Conservation (phyloP, 2,797 vertebrate genomes). For the Dendrocincla fuliginosa region DNA sequence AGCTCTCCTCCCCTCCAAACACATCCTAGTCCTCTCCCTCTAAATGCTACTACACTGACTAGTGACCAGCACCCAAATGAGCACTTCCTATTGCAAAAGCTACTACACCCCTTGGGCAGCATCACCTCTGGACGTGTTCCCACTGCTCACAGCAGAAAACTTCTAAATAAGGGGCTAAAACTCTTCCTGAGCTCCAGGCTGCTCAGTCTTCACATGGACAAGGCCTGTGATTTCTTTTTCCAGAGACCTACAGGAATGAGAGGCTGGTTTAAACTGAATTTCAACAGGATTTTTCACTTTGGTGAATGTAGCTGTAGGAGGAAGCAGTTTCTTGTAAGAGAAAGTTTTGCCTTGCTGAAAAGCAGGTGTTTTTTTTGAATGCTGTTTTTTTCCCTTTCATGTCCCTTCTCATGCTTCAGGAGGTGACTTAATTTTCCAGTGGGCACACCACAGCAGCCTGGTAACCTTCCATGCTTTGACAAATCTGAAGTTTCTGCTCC, state of each 20-base stretch:
- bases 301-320: background rate
- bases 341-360: background rate
- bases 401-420: background rate
- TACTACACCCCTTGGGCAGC: accelerated
- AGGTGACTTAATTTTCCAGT: background rate
- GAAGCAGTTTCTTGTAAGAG: background rate
- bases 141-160: background rate
- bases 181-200: background rate
- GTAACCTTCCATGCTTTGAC: background rate
- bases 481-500: background rate
- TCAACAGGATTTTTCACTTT: background rate
- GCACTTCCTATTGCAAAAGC: background rate
- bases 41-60: accelerated
- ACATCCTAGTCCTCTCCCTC: background rate
- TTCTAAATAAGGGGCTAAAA: background rate
- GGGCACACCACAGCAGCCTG: background rate
- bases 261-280: background rate
- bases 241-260: background rate
- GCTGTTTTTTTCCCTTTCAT: background rate
- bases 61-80: background rate
- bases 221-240: background rate
- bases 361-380: background rate
- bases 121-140: accelerated
- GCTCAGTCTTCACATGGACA: background rate
- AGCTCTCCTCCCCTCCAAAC: background rate